phyloP scores from a whole-genome alignment of 2,888 invertebrate genomes.

The Agrochola macilenta region DNA sequence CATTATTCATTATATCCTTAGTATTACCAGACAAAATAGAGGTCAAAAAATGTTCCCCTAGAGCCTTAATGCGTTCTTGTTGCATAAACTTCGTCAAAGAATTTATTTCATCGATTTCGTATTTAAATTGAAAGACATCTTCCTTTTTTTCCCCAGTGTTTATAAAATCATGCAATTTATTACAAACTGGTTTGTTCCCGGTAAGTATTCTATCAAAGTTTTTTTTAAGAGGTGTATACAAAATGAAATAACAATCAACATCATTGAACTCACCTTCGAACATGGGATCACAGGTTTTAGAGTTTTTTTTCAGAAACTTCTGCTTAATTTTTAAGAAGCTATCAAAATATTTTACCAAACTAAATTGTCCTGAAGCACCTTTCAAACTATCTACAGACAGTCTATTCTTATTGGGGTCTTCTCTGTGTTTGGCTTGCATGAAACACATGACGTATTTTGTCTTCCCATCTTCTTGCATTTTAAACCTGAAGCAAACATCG shows the following conservation, averaged over 20 bases:
- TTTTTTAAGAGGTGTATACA: constrained; percentile 71
- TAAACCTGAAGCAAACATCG: constrained; percentile 71
- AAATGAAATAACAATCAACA: constrained; percentile 68
- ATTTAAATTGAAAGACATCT: constrained; percentile 68
- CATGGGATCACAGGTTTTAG: constrained; percentile 61
- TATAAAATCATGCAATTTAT: constrained; percentile 66
- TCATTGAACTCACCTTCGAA: constrained; percentile 68
- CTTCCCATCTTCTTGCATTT: constrained; percentile 51
- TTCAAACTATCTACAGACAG: constrained; percentile 67
- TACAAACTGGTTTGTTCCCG: constrained; percentile 48
- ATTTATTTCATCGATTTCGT: constrained; percentile 60
- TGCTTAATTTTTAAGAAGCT: constrained; percentile 72
- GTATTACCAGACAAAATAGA: constrained; percentile 65
- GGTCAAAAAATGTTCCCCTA: constrained; percentile 67
- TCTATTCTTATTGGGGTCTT: constrained; percentile 67
- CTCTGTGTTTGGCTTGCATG: constrained; percentile 73
- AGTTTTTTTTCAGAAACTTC: constrained; percentile 59
- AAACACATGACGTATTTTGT: constrained; percentile 66
- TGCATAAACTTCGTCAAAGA: constrained; percentile 66
- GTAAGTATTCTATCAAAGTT: constrained; percentile 60
- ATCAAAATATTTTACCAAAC: constrained; percentile 70
- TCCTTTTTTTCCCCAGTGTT: constrained; percentile 58
- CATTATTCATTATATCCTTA: constrained; percentile 67
- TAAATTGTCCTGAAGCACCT: constrained; percentile 64
- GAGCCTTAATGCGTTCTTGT: constrained; percentile 63